Evolutionary conservation across 1,140 invertebrate genomes (phyloP).

Genomic region (Drosophila bipectinata): DNA sequence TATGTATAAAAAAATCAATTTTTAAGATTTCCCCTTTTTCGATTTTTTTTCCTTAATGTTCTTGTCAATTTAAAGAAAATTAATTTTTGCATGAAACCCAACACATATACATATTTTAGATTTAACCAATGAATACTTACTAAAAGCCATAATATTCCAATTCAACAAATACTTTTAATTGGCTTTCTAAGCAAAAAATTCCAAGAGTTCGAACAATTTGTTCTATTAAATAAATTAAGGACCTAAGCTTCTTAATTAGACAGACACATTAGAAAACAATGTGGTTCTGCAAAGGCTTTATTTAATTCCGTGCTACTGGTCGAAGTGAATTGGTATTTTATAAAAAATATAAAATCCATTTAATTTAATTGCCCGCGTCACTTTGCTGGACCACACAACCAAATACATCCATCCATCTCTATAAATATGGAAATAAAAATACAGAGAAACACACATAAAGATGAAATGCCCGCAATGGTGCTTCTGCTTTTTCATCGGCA

Average conservation of each 20-base stretch:
- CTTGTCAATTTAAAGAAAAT: too few species aligned
- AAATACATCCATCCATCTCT: neutral
- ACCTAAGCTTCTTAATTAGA: neutral
- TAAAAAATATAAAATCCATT: constrained; percentile 23
- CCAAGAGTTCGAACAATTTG: neutral
- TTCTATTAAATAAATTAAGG: neutral
- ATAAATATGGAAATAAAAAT: neutral
- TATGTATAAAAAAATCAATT: too few species aligned
- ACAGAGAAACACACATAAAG: neutral
- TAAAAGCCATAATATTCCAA: neutral
- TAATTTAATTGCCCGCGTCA: constrained; percentile 35
- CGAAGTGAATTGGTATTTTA: constrained; percentile 6
- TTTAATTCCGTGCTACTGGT: neutral
- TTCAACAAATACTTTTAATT: neutral
- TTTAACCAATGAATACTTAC: neutral
- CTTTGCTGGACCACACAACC: constrained; percentile 18
- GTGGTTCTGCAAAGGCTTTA: constrained; percentile 3
- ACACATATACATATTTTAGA: too few species aligned
- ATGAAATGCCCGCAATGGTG: constrained; percentile 3
- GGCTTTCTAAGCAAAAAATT: neutral
- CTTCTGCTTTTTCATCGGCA: constrained; percentile 11
- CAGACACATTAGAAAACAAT: too few species aligned
- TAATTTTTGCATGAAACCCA: too few species aligned
- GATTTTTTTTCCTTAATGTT: too few species aligned
- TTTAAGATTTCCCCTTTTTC: too few species aligned